These are phyloP conservation scores for Dasysyrphus albostriatus DNA, from an alignment of 2,888 invertebrate genomes.

Conservation along the genomic window DNA sequence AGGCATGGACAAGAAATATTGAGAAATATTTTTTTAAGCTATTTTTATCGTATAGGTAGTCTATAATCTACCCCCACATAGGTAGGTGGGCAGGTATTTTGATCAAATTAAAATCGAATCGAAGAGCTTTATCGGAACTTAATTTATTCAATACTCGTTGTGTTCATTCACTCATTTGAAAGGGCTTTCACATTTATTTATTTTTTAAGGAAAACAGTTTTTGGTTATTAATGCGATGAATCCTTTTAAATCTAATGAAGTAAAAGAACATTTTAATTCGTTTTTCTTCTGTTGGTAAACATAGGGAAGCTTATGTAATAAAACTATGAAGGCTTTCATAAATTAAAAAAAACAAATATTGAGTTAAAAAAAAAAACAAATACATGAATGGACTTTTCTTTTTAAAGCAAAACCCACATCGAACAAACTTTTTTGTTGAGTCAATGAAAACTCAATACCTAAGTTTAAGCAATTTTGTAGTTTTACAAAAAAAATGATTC, in stretches of 20 bases:
- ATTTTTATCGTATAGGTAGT: not conserved
- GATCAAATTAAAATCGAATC: conserved; percentile 23
- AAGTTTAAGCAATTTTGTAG: too few species aligned
- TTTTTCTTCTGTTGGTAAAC: too few species aligned
- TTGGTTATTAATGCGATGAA: not conserved
- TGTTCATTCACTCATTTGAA: conserved; percentile 4
- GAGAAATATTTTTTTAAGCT: conserved; percentile 1
- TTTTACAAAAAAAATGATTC: too few species aligned
- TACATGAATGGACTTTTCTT: too few species aligned
- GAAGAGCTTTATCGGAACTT: conserved; percentile 10
- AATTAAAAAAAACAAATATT: too few species aligned
- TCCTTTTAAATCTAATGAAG: not conserved
- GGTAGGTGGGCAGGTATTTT: conserved; percentile 2
- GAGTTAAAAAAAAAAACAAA: too few species aligned
- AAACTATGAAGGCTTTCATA: too few species aligned
- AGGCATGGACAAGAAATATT: conserved; percentile 6
- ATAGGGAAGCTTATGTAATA: too few species aligned
- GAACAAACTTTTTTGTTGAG: too few species aligned
- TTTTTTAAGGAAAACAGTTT: not conserved
- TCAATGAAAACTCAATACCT: too few species aligned
- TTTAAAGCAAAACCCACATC: too few species aligned
- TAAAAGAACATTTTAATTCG: too few species aligned
- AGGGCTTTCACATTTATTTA: not conserved
- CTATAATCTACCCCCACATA: not conserved
- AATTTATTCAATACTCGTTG: conserved; percentile 13